Base-by-base conservation (phyloP, 2,888 invertebrate species). In the Rutpela maculata region DNA sequence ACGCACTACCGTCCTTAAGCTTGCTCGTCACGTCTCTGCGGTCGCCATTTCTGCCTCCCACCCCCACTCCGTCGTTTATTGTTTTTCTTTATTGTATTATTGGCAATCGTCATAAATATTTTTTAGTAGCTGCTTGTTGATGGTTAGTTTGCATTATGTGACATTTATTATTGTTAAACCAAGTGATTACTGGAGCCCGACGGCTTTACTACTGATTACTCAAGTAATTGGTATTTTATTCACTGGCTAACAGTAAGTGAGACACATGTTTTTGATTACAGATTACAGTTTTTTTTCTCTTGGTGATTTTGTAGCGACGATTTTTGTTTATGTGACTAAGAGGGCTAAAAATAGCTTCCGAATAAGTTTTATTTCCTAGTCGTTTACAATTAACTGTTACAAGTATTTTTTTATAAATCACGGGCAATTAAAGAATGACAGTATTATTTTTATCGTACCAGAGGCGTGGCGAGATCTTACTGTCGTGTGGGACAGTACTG, bases 11-110 rank as follows among this genome's bases (percentile, higher is more conserved):
- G 10, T 26, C 65, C 74, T 80, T 82, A 75, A 73, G 63, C 65
- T 74, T 59, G 43, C 81, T 55, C 56, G 70, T 81, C 82, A 83
- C 81, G 83, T 81, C 74, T 63, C 67, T 62, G n/a, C 26, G 2
- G 78, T 78, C 75, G 75, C 78, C 78, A 78, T 78, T 68, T 72
- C 17, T 35, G 66, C 70, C 78, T 76, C 74, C 78, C 76, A 72
- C 73, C 72, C 74, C 71, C 72, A 60, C 68, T 74, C 65, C 71
- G 78, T 65, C 56, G 59, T 75, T 74, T 68, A 74, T 79, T 77
- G 76, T 76, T 76, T 74, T 76, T 79, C 70, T 73, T 79, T 77
- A 75, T 77, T 79, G 80, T 79, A 50, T 78, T 72, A 57, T 75
- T 63, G 60, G 63, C 65, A 31, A 68, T 75, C 43, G 43, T 74